Evolutionary conservation across 2,797 vertebrate species (phyloP).

Genomic region (Sebastes glaucus): DNA sequence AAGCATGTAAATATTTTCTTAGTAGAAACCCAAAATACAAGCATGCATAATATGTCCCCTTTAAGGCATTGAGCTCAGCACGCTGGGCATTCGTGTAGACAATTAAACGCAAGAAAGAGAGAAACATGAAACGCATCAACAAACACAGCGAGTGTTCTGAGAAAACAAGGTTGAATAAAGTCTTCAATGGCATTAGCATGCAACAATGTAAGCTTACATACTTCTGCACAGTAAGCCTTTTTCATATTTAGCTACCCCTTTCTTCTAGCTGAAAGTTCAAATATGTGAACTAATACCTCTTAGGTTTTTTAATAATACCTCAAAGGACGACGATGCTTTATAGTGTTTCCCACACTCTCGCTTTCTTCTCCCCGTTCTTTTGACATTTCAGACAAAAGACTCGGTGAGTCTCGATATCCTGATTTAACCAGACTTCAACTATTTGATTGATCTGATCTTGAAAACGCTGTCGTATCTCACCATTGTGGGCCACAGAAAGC

Average conservation of each 20-base stretch:
- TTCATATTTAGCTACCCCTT: slow-evolving; percentile 20
- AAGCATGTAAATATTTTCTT: background rate
- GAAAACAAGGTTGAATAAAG: background rate
- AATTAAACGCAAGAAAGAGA: background rate
- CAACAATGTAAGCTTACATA: background rate
- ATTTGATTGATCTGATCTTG: slow-evolving; percentile 66
- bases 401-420: slow-evolving; percentile 2
- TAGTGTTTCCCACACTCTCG: slow-evolving; percentile 29
- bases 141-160: background rate
- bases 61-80: background rate
- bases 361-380: background rate
- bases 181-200: background rate
- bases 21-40: background rate
- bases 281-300: slow-evolving; percentile 28
- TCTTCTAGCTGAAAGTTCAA: slow-evolving; percentile 21
- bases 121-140: background rate
- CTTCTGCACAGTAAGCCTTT: slow-evolving; percentile 4
- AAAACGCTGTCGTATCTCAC: slow-evolving; percentile 40
- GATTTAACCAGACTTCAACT: slow-evolving; percentile 45
- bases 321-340: slow-evolving; percentile 2
- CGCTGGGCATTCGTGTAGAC: background rate
- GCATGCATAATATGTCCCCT: background rate
- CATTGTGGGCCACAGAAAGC: slow-evolving; percentile 55
- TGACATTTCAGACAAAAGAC: slow-evolving; percentile 38
- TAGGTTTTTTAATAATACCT: slow-evolving; percentile 23